A percentile compares a stretch with the other conserved stretches of the same genome.
phyloP scores from a whole-genome alignment of 2,888 invertebrate species.

The Cephalotes varians region DNA sequence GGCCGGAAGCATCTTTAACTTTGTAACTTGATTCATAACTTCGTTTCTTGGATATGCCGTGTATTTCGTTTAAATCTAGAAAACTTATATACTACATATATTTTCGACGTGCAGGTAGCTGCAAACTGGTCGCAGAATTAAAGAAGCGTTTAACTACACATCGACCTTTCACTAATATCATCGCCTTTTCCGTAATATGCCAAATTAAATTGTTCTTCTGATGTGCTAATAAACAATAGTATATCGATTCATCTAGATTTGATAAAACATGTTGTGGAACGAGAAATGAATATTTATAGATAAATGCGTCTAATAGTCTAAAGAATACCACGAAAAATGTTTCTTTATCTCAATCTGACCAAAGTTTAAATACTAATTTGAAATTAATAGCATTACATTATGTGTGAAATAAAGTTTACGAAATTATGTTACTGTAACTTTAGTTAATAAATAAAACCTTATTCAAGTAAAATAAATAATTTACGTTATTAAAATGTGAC shows the following conservation, averaged over 20 bases:
- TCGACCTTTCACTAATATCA: constrained; percentile 27
- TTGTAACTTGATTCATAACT: constrained; percentile 62
- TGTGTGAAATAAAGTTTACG: not conserved
- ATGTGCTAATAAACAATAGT: constrained; percentile 1
- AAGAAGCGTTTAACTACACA: constrained; percentile 65
- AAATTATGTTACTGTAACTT: not conserved
- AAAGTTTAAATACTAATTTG: constrained; percentile 9
- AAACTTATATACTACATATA: constrained; percentile 73
- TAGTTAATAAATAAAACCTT: not conserved
- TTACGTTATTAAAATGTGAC: not conserved
- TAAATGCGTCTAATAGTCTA: not conserved
- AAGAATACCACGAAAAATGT: not conserved
- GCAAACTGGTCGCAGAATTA: constrained; percentile 49
- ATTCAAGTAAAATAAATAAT: constrained; percentile 1
- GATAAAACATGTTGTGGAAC: not conserved
- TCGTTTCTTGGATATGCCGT: constrained; percentile 70
- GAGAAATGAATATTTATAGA: not conserved
- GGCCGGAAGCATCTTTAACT: constrained; percentile 74
- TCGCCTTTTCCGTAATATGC: not conserved
- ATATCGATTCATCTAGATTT: not conserved
- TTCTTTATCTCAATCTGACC: not conserved
- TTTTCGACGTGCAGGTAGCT: constrained; percentile 58
- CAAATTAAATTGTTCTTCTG: not conserved
- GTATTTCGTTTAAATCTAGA: constrained; percentile 68
- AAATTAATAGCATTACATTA: not conserved